phyloP scores from a whole-genome alignment of 1,140 invertebrate genomes.

The Mya arenaria region DNA sequence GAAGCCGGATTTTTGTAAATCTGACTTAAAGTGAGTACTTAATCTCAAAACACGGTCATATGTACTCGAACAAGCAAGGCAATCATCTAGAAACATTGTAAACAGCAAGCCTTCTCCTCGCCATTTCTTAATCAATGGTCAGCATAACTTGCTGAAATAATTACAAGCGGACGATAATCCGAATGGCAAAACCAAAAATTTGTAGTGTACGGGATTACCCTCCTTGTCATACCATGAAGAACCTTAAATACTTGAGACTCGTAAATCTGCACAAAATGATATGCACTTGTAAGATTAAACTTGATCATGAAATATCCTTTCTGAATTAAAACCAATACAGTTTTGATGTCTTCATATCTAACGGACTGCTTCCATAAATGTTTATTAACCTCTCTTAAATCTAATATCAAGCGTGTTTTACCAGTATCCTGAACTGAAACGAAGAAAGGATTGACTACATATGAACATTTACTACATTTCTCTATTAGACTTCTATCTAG shows the following conservation, averaged over 20 bases:
- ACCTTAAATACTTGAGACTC: conserved; percentile 13
- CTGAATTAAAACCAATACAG: not conserved
- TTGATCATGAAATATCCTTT: conserved; percentile 32
- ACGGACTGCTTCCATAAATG: conserved; percentile 36
- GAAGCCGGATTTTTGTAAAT: conserved; percentile 11
- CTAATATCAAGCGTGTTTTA: conserved; percentile 43
- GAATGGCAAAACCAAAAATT: conserved; percentile 29
- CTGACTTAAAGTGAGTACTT: not conserved
- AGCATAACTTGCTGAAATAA: conserved; percentile 15
- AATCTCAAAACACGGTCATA: not conserved
- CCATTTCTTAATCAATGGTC: conserved; percentile 26
- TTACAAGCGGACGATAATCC: conserved; percentile 11
- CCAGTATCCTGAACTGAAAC: conserved; percentile 27
- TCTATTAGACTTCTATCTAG: conserved; percentile 15
- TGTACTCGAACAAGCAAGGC: not conserved
- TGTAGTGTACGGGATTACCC: not conserved
- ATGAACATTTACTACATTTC: not conserved
- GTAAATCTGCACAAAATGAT: conserved; percentile 32
- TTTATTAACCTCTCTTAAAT: conserved; percentile 43
- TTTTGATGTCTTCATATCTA: conserved; percentile 33
- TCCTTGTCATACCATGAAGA: not conserved
- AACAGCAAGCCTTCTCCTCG: not conserved
- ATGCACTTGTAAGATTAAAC: conserved; percentile 17
- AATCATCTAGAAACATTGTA: conserved; percentile 19
- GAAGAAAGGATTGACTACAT: conserved; percentile 31